Evolutionary conservation across 2,113 vertebrate species (phyloP), one percentile per base, ranked within the genome.

Genomic region (Tragelaphus scriptus): DNA sequence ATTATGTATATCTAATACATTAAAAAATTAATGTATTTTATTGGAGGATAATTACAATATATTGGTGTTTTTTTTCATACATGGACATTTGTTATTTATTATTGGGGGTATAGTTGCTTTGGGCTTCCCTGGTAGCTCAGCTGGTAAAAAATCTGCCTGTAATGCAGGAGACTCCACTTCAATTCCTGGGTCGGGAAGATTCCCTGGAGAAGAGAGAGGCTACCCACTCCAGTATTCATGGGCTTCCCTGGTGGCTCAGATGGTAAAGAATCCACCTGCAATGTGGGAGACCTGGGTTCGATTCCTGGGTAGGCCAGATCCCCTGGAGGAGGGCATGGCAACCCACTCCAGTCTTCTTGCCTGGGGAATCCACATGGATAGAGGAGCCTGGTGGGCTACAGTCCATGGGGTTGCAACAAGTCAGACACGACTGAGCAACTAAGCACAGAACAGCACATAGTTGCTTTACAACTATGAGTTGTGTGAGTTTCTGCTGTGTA

Each of bases 111-210:
- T 68, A 68, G 32, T 68, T 68, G 32, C 16, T 68, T 68, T n/a
- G 63, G 32, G 63, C 32, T 68, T 68, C 16, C 7, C 32, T 68
- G 63, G 63, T 17, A n/a, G 63, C 63, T 68, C 63, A 68, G 63
- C 16, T 68, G 63, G 32, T 68, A 68, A 68, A 68, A 36, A 36
- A 11, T 68, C 65, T 68, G 17, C 32, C 65, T 68, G 32, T 68
- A 68, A 36, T 0, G 2, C 65, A 5, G 17, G 65, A 21, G 65
- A 36, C 8, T 36, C 65, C n/a, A 68, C 65, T 68, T 36, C 7
- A 8, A 2, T 36, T 68, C 17, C 65, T 0, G 9, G 8, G 32
- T 68, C 0, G 0, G 17, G n/a, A 68, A 68, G 16, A 36, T 68
- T 9, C 65, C 32, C 32, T 68, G 65, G 65, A 68, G 65, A 68